Evolutionary conservation across 2,888 invertebrate species (phyloP).

Genomic region (Linhomoeus sp.): DNA sequence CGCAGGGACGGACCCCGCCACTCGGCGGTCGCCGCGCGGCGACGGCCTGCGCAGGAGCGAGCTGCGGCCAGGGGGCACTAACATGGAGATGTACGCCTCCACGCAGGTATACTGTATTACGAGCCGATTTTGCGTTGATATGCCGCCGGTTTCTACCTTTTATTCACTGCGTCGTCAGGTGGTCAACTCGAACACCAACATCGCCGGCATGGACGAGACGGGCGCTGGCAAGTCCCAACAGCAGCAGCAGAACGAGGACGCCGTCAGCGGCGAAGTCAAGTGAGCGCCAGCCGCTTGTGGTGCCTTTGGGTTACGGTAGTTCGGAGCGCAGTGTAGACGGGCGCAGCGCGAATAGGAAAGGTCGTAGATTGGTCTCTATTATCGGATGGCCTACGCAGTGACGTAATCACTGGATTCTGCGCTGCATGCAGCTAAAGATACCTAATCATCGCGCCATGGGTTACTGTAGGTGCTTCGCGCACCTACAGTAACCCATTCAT

Average conservation of each 20-base stretch:
- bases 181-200: neutral
- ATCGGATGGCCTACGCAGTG: too few relatives aligned
- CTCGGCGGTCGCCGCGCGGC: neutral
- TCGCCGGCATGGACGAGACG: neutral
- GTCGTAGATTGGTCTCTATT: too few relatives aligned
- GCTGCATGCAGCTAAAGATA: too few relatives aligned
- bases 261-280: slow-evolving; percentile 5
- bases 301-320: too few relatives aligned
- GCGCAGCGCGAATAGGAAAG: too few relatives aligned
- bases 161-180: neutral
- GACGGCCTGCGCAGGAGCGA: neutral
- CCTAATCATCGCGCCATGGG: too few relatives aligned
- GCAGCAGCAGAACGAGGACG: slow-evolving; percentile 3
- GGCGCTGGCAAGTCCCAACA: neutral
- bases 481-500: too few relatives aligned
- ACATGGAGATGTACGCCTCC: neutral
- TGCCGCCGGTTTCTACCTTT: too few relatives aligned
- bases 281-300: neutral
- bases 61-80: neutral
- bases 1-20: neutral
- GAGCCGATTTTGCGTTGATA: neutral
- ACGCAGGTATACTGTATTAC: neutral
- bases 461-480: too few relatives aligned
- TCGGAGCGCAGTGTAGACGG: too few relatives aligned
- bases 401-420: too few relatives aligned